Percentiles rank a stretch among this genome's conserved stretches.
These are phyloP conservation scores for Physocephala rufipes DNA, from an alignment of 2,888 invertebrate species.

Conservation along the genomic window DNA sequence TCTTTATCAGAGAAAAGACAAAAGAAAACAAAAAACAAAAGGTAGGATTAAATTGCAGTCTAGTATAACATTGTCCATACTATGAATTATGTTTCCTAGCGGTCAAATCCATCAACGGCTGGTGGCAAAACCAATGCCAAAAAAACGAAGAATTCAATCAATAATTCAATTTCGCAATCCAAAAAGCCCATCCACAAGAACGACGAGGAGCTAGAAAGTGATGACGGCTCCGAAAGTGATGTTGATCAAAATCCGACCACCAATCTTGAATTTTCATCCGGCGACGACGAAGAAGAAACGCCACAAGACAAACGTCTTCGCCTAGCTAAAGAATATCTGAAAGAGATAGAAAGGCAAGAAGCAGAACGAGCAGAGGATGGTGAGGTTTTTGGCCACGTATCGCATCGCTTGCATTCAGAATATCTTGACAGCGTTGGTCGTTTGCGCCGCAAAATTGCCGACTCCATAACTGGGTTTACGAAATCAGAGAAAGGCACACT, in stretches of 20 bases:
- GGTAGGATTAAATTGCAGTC: slow-evolving; percentile 47
- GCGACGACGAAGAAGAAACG: slow-evolving; percentile 72
- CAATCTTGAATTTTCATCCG: slow-evolving; percentile 53
- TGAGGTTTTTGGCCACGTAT: slow-evolving; percentile 69
- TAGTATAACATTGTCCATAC: neutral
- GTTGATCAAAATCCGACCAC: slow-evolving; percentile 54
- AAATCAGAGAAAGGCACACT: slow-evolving; percentile 68
- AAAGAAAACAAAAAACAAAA: slow-evolving; percentile 70
- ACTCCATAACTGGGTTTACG: slow-evolving; percentile 67
- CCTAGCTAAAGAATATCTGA: slow-evolving; percentile 87
- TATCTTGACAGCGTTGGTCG: slow-evolving; percentile 87
- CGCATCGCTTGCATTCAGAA: slow-evolving; percentile 83
- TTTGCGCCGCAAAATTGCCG: slow-evolving; percentile 79
- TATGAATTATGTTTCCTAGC: neutral
- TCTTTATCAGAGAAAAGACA: slow-evolving; percentile 71
- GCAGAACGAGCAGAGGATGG: slow-evolving; percentile 74
- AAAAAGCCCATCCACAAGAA: slow-evolving; percentile 60
- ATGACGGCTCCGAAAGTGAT: slow-evolving; percentile 69
- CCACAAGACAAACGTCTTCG: slow-evolving; percentile 90
- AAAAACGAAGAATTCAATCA: slow-evolving; percentile 40
- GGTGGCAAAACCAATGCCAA: slow-evolving; percentile 35
- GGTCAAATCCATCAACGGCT: slow-evolving; percentile 36
- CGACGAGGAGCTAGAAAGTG: slow-evolving; percentile 74
- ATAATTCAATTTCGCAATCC: slow-evolving; percentile 58
- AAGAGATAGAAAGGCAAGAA: slow-evolving; percentile 86